Evolutionary conservation across 2,888 invertebrate genomes (phyloP).

Genomic region (Agrochola lychnidis): DNA sequence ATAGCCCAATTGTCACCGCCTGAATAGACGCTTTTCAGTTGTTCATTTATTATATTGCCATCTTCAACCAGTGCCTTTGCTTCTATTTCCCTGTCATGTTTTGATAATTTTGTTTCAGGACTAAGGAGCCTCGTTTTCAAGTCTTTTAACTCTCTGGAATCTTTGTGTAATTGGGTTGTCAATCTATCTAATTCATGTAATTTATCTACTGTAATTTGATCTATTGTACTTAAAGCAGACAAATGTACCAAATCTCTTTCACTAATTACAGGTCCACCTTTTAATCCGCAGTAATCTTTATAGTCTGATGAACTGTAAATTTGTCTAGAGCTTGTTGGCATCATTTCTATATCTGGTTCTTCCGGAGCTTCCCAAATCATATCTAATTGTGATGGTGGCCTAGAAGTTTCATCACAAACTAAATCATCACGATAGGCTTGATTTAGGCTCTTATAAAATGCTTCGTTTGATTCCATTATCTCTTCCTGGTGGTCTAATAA

Average conservation of each 20-base stretch:
- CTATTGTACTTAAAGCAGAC: slow-evolving; percentile 93
- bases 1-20: slow-evolving; percentile 93
- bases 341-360: slow-evolving; percentile 91
- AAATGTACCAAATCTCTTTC: slow-evolving; percentile 95
- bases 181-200: slow-evolving; percentile 94
- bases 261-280: slow-evolving; percentile 93
- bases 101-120: slow-evolving; percentile 90
- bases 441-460: slow-evolving; percentile 96
- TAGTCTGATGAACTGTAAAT: slow-evolving; percentile 94
- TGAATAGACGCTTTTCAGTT: slow-evolving; percentile 92
- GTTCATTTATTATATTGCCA: slow-evolving; percentile 92
- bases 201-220: slow-evolving; percentile 94
- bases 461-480: slow-evolving; percentile 94
- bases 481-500: slow-evolving; percentile 86
- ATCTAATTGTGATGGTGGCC: slow-evolving; percentile 93
- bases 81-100: slow-evolving; percentile 90
- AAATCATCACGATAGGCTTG: slow-evolving; percentile 96
- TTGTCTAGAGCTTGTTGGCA: slow-evolving; percentile 90
- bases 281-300: slow-evolving; percentile 93
- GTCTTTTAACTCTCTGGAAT: slow-evolving; percentile 94
- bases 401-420: slow-evolving; percentile 91
- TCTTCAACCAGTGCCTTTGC: slow-evolving; percentile 91
- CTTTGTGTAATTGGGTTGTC: slow-evolving; percentile 94
- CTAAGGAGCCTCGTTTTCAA: slow-evolving; percentile 93
- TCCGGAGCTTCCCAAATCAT: slow-evolving; percentile 97